A percentile compares a stretch with the other conserved stretches of the same genome.
These are phyloP conservation scores for Tauraco hartlaubi DNA, from an alignment of 2,797 vertebrate genomes.

Conservation along the genomic window DNA sequence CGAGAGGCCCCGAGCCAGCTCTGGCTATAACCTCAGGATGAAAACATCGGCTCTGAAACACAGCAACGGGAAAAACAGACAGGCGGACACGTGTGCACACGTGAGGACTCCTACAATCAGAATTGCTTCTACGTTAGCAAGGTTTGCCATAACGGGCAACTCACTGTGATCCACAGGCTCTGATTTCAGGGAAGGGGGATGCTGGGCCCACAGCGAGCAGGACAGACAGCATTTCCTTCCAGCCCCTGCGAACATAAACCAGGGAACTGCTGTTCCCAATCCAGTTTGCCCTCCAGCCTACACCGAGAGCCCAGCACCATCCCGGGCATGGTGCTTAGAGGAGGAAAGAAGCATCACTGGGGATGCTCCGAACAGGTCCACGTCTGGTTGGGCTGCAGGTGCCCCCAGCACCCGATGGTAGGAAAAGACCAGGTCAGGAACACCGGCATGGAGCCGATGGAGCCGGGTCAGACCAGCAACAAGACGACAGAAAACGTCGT, in stretches of 20 bases:
- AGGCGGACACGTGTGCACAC: not conserved
- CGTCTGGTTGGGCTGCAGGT: accelerated
- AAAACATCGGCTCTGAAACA: slow-evolving; percentile 44
- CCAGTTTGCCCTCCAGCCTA: not conserved
- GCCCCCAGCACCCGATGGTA: not conserved
- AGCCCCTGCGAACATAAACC: not conserved
- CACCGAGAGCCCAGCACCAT: accelerated
- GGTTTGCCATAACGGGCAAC: not conserved
- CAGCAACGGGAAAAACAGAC: slow-evolving; percentile 56
- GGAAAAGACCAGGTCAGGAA: not conserved
- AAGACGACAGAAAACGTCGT: slow-evolving; percentile 15
- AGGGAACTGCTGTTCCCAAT: not conserved
- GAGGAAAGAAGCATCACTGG: not conserved
- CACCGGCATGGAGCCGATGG: not conserved
- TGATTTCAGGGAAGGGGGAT: not conserved
- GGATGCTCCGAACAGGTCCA: accelerated
- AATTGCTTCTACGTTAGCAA: not conserved
- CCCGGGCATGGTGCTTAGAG: accelerated
- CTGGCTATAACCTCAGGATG: not conserved
- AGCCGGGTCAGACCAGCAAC: not conserved
- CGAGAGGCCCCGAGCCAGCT: not conserved
- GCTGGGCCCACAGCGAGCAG: accelerated
- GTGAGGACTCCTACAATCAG: not conserved
- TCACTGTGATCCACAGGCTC: no score
- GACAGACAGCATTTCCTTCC: not conserved